phyloP scores from a whole-genome alignment of 2,113 vertebrate genomes.

The Spermophilus dauricus region DNA sequence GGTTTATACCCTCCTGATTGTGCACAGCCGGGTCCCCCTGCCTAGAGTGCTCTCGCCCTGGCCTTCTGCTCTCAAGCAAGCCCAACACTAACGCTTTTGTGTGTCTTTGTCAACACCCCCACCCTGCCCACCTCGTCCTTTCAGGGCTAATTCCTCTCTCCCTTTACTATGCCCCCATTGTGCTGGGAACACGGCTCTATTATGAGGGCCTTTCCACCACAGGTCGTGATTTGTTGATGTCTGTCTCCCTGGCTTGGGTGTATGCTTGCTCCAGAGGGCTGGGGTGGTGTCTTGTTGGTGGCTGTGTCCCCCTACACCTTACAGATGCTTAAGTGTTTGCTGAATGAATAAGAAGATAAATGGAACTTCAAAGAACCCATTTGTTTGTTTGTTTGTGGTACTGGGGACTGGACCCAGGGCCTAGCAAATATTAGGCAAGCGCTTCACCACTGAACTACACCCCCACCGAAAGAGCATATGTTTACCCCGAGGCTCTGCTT shows the following conservation, averaged over 20 bases:
- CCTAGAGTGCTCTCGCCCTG: not conserved
- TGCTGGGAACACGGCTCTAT: conserved; percentile 5
- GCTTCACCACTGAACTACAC: not conserved
- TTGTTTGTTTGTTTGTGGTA: not conserved
- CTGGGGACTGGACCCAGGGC: not conserved
- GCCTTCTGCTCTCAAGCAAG: not conserved
- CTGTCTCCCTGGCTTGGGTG: not conserved
- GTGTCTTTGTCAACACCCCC: not conserved
- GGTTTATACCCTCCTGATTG: not conserved
- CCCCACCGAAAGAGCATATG: not conserved
- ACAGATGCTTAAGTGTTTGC: not conserved
- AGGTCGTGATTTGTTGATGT: not conserved
- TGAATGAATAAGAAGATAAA: not conserved
- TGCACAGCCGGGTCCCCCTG: not conserved
- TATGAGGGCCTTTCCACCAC: not conserved
- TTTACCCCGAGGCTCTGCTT: not conserved
- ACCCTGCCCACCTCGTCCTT: conserved; percentile 54
- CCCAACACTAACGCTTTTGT: conserved; percentile 62
- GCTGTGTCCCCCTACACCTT: not conserved
- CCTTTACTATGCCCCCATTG: not conserved
- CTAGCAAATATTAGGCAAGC: not conserved
- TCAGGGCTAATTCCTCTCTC: not conserved
- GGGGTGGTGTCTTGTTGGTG: not conserved
- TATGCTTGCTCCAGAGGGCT: too few relatives aligned
- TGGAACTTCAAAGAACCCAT: not conserved